Evolutionary conservation across 2,113 vertebrate genomes (phyloP), one percentile per base, ranked within the genome.

Genomic region (Sclerurus mexicanus): DNA sequence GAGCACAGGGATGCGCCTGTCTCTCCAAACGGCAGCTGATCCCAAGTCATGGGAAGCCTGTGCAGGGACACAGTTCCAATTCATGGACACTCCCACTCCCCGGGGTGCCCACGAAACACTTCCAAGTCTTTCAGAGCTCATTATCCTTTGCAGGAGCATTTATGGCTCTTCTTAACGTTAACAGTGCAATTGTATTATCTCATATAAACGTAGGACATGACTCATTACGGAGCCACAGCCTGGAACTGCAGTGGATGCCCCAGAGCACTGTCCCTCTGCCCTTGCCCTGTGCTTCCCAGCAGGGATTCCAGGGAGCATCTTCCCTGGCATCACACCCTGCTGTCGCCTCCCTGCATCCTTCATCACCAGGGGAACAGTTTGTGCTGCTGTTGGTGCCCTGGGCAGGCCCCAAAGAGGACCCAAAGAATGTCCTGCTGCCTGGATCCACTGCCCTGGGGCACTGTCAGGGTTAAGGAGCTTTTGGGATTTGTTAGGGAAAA

Each of bases 11-110:
- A 46, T 0, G 0, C 39, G 23, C 11, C 20, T 39, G 19, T 28
- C 15, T 19, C 35, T 28, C 12, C n/a, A 44, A 31, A 18, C 0
- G 0, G 39, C 19, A 52, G 28, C 55, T 44, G 62, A 42, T 6
- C 7, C 42, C 7, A 2, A 42, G 52, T 12, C 23, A n/a, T 39
- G 14, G 40, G 37, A 64, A 75, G 22, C 19, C 60, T 40, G 1
- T 33, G 63, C 55, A 73, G 24, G 24, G 17, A 56, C 6, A 47
- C 23, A 39, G 46, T 1, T 1, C 19, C 59, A 39, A 47, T 0
- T 1, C 58, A 37, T 33, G 60, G 23, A 24, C 30, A 75, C 14
- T 21, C 46, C 6, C 55, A 35, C 39, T 33, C 37, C 37, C 50
- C 49, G 58, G 52, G 39, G 66, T 59, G 33, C 62, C 49, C 66